Evolutionary conservation across 2,113 vertebrate genomes (phyloP).

Genomic region (Microcebus ravelobensis): DNA sequence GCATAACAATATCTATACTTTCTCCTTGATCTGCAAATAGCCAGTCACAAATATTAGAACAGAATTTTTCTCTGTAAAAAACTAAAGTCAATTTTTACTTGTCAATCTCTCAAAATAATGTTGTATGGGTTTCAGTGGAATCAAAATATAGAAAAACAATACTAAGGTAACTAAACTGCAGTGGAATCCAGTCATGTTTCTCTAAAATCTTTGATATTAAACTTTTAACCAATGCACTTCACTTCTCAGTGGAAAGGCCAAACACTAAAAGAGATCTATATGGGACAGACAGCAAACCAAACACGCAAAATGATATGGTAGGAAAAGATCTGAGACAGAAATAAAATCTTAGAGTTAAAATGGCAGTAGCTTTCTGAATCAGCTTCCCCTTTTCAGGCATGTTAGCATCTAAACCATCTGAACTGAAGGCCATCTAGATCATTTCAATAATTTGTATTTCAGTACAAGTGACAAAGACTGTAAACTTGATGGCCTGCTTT

Average conservation of each 20-base stretch:
- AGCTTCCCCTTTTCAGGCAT: not conserved
- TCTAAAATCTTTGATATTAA: not conserved
- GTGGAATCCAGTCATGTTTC: not conserved
- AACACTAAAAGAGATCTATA: not conserved
- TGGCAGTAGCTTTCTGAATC: not conserved
- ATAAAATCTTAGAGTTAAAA: not conserved
- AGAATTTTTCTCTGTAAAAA: not conserved
- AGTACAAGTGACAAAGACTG: not conserved
- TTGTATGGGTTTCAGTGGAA: not conserved
- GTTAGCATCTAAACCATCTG: not conserved
- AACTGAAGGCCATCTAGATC: not conserved
- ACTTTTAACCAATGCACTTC: not conserved
- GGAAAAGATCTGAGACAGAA: not conserved
- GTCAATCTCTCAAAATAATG: constrained; percentile 2
- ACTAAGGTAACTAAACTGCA: not conserved
- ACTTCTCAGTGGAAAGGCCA: not conserved
- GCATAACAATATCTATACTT: not conserved
- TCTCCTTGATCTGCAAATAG: not conserved
- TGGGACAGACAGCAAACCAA: not conserved
- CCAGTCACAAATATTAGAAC: not conserved
- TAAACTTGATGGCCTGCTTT: not conserved
- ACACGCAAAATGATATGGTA: fast-evolving
- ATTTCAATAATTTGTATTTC: not conserved
- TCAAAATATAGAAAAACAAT: constrained; percentile 2
- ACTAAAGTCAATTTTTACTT: not conserved